These are phyloP conservation scores for Chlorodrepanis virens DNA, from an alignment of 2,113 vertebrate genomes.

Conservation along the genomic window DNA sequence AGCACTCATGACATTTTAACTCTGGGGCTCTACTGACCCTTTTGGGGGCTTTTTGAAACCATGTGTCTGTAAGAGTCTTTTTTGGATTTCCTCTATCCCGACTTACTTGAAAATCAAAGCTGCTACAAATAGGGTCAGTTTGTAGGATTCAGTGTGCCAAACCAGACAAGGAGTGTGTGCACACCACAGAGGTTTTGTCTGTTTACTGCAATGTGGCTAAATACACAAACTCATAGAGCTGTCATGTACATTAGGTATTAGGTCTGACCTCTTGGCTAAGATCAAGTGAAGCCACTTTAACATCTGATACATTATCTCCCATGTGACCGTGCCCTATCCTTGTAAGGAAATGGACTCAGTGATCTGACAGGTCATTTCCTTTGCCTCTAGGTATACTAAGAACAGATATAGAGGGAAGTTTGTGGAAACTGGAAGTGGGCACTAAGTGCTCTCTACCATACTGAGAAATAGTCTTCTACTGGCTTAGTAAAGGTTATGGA, in stretches of 20 bases:
- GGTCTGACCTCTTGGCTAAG: neutral
- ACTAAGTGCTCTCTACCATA: neutral
- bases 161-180: neutral
- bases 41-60: slow-evolving; percentile 11
- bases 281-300: slow-evolving; percentile 32
- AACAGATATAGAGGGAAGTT: neutral
- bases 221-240: neutral
- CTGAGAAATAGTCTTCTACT: neutral
- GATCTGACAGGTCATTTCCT: neutral
- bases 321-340: neutral
- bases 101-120: slow-evolving; percentile 33
- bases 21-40: neutral
- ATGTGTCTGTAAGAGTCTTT: neutral
- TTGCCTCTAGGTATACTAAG: neutral
- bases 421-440: neutral
- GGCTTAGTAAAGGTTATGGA: neutral
- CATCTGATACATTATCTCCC: neutral
- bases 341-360: neutral
- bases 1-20: neutral
- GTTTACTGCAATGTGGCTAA: neutral
- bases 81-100: neutral
- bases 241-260: neutral
- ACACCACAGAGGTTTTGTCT: neutral
- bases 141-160: slow-evolving; percentile 7
- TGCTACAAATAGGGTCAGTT: neutral